phyloP scores from a whole-genome alignment of 1,140 invertebrate species.

The Ips typographus region DNA sequence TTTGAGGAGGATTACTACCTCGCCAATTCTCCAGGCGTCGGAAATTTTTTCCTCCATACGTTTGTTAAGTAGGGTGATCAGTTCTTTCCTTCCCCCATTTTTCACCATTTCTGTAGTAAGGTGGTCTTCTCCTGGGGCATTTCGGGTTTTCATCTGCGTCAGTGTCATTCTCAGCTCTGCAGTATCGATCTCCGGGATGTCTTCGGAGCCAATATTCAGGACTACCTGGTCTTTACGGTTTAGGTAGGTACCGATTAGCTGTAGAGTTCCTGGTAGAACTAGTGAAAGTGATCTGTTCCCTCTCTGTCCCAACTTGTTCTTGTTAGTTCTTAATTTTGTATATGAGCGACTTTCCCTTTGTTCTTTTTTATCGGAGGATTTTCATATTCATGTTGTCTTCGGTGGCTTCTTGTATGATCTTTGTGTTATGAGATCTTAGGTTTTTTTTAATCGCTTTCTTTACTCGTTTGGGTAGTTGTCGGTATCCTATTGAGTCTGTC shows the following conservation, averaged over 20 bases:
- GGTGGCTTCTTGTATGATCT: too few relatives aligned
- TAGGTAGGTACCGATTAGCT: slow-evolving; percentile 6
- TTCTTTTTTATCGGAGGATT: too few relatives aligned
- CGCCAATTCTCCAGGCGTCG: slow-evolving; percentile 9
- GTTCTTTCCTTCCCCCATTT: slow-evolving; percentile 14
- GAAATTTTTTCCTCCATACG: slow-evolving; percentile 18
- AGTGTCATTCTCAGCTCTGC: slow-evolving; percentile 4
- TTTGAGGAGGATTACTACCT: too few relatives aligned
- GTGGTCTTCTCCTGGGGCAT: slow-evolving; percentile 21
- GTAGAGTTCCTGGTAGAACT: slow-evolving; percentile 14
- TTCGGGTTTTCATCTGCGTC: slow-evolving; percentile 18
- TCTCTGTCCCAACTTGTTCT: neutral
- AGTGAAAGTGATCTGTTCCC: slow-evolving; percentile 11
- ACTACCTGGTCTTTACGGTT: slow-evolving; percentile 6
- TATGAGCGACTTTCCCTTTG: too few relatives aligned
- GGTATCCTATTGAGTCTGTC: too few relatives aligned
- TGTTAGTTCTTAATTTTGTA: slow-evolving; percentile 12
- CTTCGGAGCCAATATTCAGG: slow-evolving; percentile 16
- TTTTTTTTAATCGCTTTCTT: too few relatives aligned
- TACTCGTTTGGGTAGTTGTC: too few relatives aligned
- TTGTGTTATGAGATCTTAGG: too few relatives aligned
- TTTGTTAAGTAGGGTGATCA: slow-evolving; percentile 16
- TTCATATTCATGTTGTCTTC: too few relatives aligned
- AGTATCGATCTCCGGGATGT: slow-evolving; percentile 15
- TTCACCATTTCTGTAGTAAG: slow-evolving; percentile 18